phyloP scores from a whole-genome alignment of 1,140 invertebrate genomes.

The Magallana ariakensis region DNA sequence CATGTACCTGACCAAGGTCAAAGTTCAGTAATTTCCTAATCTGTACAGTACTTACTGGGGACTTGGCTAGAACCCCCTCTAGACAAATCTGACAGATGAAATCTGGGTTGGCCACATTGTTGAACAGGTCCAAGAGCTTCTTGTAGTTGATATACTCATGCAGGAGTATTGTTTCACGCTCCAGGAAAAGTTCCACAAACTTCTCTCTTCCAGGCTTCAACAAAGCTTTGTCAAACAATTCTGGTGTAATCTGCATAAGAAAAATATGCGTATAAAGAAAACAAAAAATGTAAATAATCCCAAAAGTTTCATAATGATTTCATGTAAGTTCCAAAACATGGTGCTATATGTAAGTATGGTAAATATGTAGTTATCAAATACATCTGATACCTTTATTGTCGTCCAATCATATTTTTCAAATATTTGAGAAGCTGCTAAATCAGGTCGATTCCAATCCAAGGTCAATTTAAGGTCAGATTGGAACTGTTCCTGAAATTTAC shows the following conservation, averaged over 20 bases:
- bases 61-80: conserved; percentile 74
- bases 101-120: conserved; percentile 73
- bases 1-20: no score
- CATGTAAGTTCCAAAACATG: no score
- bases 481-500: conserved; percentile 63
- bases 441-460: conserved; percentile 79
- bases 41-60: conserved; percentile 57
- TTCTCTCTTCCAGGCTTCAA: conserved; percentile 76
- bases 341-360: no score
- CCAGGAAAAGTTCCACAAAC: conserved; percentile 79
- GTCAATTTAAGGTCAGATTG: conserved; percentile 77
- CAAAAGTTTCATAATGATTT: no score
- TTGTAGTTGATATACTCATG: conserved; percentile 76
- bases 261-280: no score
- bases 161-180: conserved; percentile 74
- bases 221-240: conserved; percentile 79
- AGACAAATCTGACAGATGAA: conserved; percentile 78
- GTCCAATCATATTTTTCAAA: conserved; percentile 76
- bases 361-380: no score
- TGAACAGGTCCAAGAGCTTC: conserved; percentile 75
- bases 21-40: no score
- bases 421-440: conserved; percentile 78
- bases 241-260: conserved; percentile 73
- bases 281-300: no score
- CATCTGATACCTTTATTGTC: conserved; percentile 69